Conservation (phyloP, 2,888 invertebrate genomes). For the Sericinus montela region DNA sequence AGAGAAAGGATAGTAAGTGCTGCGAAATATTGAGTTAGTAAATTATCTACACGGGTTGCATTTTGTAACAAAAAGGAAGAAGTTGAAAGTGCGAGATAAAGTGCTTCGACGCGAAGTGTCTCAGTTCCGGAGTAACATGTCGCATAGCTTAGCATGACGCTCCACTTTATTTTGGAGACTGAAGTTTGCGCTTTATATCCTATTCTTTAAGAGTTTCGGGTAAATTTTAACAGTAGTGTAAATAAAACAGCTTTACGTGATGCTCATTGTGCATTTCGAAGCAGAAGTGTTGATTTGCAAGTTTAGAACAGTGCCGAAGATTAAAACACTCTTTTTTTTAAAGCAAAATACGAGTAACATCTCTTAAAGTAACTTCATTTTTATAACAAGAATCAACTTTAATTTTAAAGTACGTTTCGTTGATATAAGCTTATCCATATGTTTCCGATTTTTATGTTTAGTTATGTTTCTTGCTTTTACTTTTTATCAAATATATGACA, state of each 20-base stretch:
- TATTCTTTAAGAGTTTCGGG: slow-evolving; percentile 18
- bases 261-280: slow-evolving; percentile 8
- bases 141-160: slow-evolving; percentile 21
- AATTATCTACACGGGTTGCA: slow-evolving; percentile 20
- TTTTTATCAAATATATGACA: too few relatives aligned
- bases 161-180: slow-evolving; percentile 19
- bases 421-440: too few relatives aligned
- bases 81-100: slow-evolving; percentile 21
- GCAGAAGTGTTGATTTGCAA: slow-evolving; percentile 14
- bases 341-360: too few relatives aligned
- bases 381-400: too few relatives aligned
- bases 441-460: too few relatives aligned
- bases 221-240: slow-evolving; percentile 18
- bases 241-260: slow-evolving; percentile 18
- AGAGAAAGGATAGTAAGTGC: slow-evolving; percentile 12
- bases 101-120: slow-evolving; percentile 20
- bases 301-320: neutral
- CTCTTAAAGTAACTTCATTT: too few relatives aligned
- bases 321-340: neutral
- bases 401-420: too few relatives aligned
- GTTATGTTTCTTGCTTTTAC: too few relatives aligned
- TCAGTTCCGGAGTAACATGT: slow-evolving; percentile 20
- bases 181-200: slow-evolving; percentile 19
- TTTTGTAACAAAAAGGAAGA: slow-evolving; percentile 20
- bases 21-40: slow-evolving; percentile 21